Base-by-base conservation (phyloP, 1,140 invertebrate species). In the Cydia strobilella region DNA sequence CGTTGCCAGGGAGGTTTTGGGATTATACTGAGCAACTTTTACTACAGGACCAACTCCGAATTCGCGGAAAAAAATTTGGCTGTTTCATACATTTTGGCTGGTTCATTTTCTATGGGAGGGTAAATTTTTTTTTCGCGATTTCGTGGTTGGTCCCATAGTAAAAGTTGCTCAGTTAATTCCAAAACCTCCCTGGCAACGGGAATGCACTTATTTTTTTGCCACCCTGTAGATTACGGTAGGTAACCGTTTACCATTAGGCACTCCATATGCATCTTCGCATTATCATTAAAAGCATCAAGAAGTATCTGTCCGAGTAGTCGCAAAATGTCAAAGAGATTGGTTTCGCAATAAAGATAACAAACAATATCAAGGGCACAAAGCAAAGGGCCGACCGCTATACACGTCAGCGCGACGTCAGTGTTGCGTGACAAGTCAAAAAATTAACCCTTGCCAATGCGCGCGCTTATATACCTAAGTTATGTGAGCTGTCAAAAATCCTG, bases 311-410 rank as follows among this genome's bases (percentile, higher is more conserved):
- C 13, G 0, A 31, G 63, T 31, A 31, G 15, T 31, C 27, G 25
- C 63, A 66, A 31, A 66, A 15, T 31, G 25, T 66, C 62, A 66
- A 66, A 66, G 63, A 27, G 12, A 65, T 66, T n/a, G 63, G 20
- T 63, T 66, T 66, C 63, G 63, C 63, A 31, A 66, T 27, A 63
- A 63, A 63, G 20, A 63, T 63, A 63, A 35, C 63, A 35, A 66
- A 27, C 27, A 66, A 66, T 31, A 27, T 6, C 20, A 63, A 13
- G 20, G 62, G 23, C 62, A 66, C 27, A n/a, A 66, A 66, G 63
- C 51, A 18, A 54, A 54, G 51, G 51, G 51, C 15, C 51, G 51
- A 6, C 51, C 13, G 6, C 51, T 54, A 54, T 54, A 66, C 63
- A 31, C 27, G 63, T 66, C 63, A 66, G 1, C 23, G 63, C 27